Conservation (phyloP, 2,113 vertebrate species). For the Dascyllus trimaculatus region DNA sequence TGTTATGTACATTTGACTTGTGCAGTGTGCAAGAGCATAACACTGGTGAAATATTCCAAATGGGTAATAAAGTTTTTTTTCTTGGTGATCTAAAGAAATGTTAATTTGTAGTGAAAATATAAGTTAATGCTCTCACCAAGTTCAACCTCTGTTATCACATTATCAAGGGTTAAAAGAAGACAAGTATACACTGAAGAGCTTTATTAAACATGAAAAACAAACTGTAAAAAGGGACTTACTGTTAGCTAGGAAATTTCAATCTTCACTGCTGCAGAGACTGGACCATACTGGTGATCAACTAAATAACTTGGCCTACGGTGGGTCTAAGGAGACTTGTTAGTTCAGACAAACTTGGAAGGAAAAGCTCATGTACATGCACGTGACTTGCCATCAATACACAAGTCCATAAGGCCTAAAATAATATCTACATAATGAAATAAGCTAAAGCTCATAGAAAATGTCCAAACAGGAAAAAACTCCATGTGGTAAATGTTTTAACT, state of each 20-base stretch:
- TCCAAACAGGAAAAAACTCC: too few species aligned
- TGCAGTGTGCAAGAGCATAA: conserved; percentile 60
- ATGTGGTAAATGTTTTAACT: neutral
- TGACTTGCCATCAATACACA: neutral
- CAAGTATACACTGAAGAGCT: conserved; percentile 26
- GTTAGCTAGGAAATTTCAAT: conserved; percentile 14
- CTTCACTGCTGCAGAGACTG: conserved; percentile 23
- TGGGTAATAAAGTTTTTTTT: conserved; percentile 80
- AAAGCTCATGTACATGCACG: conserved; percentile 20
- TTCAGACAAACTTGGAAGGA: conserved; percentile 5
- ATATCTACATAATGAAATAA: neutral
- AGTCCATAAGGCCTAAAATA: neutral
- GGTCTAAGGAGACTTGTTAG: neutral
- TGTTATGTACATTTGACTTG: conserved; percentile 79
- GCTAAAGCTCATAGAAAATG: neutral
- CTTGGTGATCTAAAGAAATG: conserved; percentile 68
- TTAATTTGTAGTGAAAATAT: conserved; percentile 3
- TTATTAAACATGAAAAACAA: conserved; percentile 75
- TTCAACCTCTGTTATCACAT: neutral
- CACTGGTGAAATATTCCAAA: conserved; percentile 78
- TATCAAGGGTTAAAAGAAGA: neutral
- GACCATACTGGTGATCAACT: conserved; percentile 17
- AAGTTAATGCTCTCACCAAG: too few species aligned
- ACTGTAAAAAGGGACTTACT: conserved; percentile 39
- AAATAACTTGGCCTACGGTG: neutral